phyloP scores from a whole-genome alignment of 2,888 invertebrate genomes.

The Ichneumon xanthorius region DNA sequence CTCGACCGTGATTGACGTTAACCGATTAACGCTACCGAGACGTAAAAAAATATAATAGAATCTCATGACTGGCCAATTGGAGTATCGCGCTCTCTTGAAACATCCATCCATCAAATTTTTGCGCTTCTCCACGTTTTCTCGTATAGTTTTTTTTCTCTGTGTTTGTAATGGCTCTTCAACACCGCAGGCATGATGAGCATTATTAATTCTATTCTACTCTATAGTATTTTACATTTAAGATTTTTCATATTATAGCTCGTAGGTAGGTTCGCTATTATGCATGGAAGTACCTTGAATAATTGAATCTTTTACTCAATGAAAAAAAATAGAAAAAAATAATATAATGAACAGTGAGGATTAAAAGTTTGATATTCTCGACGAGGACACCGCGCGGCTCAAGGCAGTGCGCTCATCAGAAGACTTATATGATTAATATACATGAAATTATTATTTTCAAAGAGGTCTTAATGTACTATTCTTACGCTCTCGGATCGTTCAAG shows the following conservation, averaged over 20 bases:
- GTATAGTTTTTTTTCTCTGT: not conserved
- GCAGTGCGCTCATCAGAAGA: not conserved
- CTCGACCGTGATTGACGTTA: slow-evolving; percentile 58
- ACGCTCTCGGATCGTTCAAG: not conserved
- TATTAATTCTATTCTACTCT: not conserved
- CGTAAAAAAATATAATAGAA: slow-evolving; percentile 31
- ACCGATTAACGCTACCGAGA: slow-evolving; percentile 58
- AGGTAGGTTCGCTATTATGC: no score
- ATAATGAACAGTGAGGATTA: no score
- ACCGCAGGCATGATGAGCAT: not conserved
- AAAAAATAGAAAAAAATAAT: not conserved
- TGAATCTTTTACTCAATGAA: not conserved
- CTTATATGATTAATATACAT: not conserved
- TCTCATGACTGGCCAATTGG: slow-evolving; percentile 35
- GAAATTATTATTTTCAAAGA: slow-evolving; percentile 5
- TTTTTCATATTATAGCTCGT: no score
- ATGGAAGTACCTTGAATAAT: no score
- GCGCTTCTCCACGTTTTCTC: not conserved
- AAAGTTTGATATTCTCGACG: no score
- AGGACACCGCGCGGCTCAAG: not conserved
- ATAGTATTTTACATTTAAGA: no score
- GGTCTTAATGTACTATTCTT: not conserved
- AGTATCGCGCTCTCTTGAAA: slow-evolving; percentile 21
- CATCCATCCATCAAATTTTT: slow-evolving; percentile 7
- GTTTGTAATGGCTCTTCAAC: not conserved